Base-by-base conservation (phyloP, 2,888 invertebrate genomes). In the Lordiphosa fenestrarum region DNA sequence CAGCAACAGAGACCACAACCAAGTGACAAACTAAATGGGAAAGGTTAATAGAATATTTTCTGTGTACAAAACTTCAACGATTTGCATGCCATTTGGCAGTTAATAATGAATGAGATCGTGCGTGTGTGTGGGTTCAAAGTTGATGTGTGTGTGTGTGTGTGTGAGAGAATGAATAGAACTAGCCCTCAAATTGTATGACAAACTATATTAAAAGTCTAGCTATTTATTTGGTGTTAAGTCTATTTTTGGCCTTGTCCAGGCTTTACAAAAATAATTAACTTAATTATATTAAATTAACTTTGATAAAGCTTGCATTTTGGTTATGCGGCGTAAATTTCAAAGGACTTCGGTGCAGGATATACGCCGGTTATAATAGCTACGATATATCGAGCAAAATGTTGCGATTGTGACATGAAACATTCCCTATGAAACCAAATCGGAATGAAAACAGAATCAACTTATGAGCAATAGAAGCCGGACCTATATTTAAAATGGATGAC, bases 31-130 rank as follows among this genome's bases (percentile, higher is more conserved):
- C 35, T 21, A 21, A 48, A 12, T 39, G 35, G 30, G 35, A 52
- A 60, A 60, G 60, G 59, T 59, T 60, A 60, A 60, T 57, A 60
- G 53, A 52, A 54, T 61, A 42, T 53, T 35, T 62, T 51, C 15
- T 9, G 15, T 44, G 10, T 15, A 53, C 33, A 30, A 40, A 51
- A 46, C 12, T 21, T n/a, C 36, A 23, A 30, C 37, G 42, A 71
- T 77, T 81, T 77, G 74, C 82, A 73, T 77, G 75, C 12, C 59
- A 69, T 52, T 64, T 60, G 64, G 50, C 52, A 62, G 48, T 76
- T 69, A 49, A 60, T 51, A 51, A 52, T 46, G n/a, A 4, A 49
- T 58, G 48, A 48, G 35, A 33, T 9, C 10, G 15, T 10, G 42
- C 25, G 13, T 42, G 13, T n/a, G n/a, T 37, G 13, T 15, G 36